Evolutionary conservation across 2,797 vertebrate genomes (phyloP), one percentile per base, ranked within the genome.

Genomic region (Spea hammondii): DNA sequence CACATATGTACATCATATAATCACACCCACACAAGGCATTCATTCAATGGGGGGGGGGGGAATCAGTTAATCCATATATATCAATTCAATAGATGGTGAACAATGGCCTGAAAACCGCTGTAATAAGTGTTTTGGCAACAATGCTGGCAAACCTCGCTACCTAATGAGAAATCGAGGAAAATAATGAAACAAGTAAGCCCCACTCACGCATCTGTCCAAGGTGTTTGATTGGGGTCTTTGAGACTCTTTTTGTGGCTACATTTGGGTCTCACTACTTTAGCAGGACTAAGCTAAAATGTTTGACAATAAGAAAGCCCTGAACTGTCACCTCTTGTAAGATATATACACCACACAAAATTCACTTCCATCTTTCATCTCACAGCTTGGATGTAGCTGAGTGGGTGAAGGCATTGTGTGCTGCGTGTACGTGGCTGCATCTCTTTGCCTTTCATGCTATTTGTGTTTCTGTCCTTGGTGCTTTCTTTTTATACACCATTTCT

Each of bases 371-470:
- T 86, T 82, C 57, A 83, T 60, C 81, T 79, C 83, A 74, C 84
- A 85, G 82, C 66, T 81, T 53, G 69, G 84, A 74, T 0, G 67
- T 70, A 76, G 85, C 84, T 83, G 84, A 86, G 84, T 84, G 89
- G 88, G 84, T 85, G 87, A 86, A 84, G 86, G 85, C 79, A 89
- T 85, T 89, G 87, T 91, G 57, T 70, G 67, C 12, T 32, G 86
- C 65, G 57, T 82, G 71, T 80, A 81, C 68, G 84, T 72, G 87
- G 83, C 85, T 85, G 86, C 85, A 86, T 76, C 86, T 86, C 86
- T 32, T 32, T 88, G 91, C 90, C 91, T 90, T 92, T 92, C 74
- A 81, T 90, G 90, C 89, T 89, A 87, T 89, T 87, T 84, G 87
- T 81, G 51, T 82, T 78, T 88, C 87, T 88, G 85, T 91, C 87